These are phyloP conservation scores for Hydropsyche tenuis DNA, from an alignment of 1,140 invertebrate genomes.

Conservation along the genomic window DNA sequence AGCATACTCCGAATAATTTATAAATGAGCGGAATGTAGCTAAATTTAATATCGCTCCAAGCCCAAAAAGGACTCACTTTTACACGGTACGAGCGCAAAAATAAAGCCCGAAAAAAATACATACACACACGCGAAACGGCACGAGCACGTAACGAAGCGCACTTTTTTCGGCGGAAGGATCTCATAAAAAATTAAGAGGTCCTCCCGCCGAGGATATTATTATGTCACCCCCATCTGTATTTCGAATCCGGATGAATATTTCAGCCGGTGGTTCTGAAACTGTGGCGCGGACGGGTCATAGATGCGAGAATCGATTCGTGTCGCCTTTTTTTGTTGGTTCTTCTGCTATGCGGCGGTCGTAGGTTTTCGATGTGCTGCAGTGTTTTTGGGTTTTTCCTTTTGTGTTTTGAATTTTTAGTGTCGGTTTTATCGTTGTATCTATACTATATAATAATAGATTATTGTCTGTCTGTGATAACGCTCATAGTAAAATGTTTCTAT, in stretches of 20 bases:
- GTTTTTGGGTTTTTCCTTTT: no score
- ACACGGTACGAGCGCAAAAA: neutral
- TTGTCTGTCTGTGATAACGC: no score
- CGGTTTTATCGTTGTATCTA: no score
- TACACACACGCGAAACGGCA: neutral
- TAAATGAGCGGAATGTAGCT: slow-evolving; percentile 1
- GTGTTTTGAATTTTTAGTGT: no score
- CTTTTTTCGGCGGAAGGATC: slow-evolving; percentile 7
- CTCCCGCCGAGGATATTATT: slow-evolving; percentile 24
- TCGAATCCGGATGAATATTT: slow-evolving; percentile 3
- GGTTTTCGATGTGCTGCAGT: no score
- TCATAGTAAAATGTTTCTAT: no score
- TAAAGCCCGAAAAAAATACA: neutral
- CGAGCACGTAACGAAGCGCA: neutral
- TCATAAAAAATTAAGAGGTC: slow-evolving; percentile 12
- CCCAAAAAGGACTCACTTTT: no score
- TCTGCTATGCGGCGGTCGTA: no score
- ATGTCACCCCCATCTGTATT: neutral
- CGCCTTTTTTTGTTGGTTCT: no score
- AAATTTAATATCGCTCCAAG: slow-evolving; percentile 15
- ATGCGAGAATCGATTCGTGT: no score
- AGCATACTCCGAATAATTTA: slow-evolving; percentile 13
- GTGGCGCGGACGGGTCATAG: neutral
- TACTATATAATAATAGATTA: no score
- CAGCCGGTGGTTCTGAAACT: neutral